A percentile compares a stretch with the other conserved stretches of the same genome.
phyloP scores from a whole-genome alignment of 2,797 vertebrate species.

The Tokudaia muenninki region DNA sequence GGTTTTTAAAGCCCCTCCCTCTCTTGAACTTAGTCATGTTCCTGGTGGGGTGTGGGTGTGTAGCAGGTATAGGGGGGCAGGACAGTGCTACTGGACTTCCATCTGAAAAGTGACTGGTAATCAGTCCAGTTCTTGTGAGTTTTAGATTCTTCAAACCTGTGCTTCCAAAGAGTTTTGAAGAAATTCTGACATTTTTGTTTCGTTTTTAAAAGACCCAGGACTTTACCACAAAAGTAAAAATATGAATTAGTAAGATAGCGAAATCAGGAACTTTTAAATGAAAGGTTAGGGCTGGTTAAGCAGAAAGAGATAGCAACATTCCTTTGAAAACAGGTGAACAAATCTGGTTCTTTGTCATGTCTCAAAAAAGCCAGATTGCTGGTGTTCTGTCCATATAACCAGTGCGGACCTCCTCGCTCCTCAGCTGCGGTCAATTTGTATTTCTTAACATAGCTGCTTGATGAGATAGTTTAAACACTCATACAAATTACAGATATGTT shows the following conservation, averaged over 20 bases:
- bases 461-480: background rate
- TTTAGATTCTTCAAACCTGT: conserved; percentile 53
- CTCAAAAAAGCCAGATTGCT: background rate
- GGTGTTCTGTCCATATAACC: background rate
- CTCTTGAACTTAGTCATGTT: conserved; percentile 69
- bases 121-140: conserved; percentile 35
- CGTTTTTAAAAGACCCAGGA: conserved; percentile 36
- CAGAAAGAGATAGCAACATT: background rate
- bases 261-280: background rate
- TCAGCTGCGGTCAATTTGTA: background rate
- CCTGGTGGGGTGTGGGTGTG: conserved; percentile 23
- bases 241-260: background rate
- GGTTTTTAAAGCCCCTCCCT: conserved; percentile 94
- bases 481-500: accelerated
- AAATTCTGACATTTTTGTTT: conserved; percentile 15
- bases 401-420: too few species aligned
- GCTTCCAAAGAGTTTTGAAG: conserved; percentile 58
- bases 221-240: conserved; percentile 11
- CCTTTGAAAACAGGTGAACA: conserved; percentile 12
- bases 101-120: conserved; percentile 49
- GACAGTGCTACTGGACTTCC: conserved; percentile 36
- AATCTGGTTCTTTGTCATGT: background rate
- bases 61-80: background rate
- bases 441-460: background rate
- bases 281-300: background rate